A percentile compares a stretch with the other conserved stretches of the same genome.
Conservation (phyloP, 92 coral and sea anemone genomes). For the Porites rus region DNA sequence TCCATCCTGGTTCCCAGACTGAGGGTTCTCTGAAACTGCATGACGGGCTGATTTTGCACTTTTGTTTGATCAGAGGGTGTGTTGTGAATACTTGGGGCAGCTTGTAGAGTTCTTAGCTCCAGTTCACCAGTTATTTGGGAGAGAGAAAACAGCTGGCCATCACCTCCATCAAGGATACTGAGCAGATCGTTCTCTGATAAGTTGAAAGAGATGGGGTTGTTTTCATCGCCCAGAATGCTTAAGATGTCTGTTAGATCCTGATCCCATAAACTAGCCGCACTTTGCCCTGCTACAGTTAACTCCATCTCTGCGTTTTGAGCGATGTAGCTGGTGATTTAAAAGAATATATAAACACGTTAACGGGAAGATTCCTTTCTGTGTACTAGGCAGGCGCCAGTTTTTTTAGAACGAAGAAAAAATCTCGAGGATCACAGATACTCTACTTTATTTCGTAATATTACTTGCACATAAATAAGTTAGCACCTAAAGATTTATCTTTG, state of each 20-base stretch:
- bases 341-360: background rate
- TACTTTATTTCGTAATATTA: too few relatives aligned
- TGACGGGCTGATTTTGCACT: background rate
- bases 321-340: background rate
- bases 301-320: background rate
- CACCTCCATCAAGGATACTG: background rate
- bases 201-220: background rate
- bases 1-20: background rate
- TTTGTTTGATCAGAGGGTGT: background rate
- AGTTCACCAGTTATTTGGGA: background rate
- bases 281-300: background rate
- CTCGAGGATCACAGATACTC: too few relatives aligned
- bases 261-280: background rate
- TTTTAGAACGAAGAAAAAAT: too few relatives aligned
- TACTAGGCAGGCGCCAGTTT: too few relatives aligned
- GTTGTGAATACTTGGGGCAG: background rate
- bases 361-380: too few relatives aligned
- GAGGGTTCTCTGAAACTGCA: background rate
- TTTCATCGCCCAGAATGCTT: conserved; percentile 1
- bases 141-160: background rate
- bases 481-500: too few relatives aligned
- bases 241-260: background rate
- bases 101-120: background rate
- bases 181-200: background rate
- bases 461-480: too few relatives aligned